phyloP scores from a whole-genome alignment of 2,888 invertebrate species.

The Odontocolon sp. region DNA sequence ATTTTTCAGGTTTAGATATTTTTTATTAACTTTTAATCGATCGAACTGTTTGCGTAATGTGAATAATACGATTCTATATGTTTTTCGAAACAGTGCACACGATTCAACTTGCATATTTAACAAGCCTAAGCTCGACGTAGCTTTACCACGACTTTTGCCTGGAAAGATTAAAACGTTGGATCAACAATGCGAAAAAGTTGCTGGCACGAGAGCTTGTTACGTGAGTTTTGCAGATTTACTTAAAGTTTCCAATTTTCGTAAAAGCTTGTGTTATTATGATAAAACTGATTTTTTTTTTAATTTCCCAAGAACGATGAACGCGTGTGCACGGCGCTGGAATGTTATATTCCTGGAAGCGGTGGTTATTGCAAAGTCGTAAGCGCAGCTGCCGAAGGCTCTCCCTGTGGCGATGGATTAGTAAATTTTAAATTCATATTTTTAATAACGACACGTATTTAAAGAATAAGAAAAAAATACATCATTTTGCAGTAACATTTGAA shows the following conservation, averaged over 20 bases:
- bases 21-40: neutral
- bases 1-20: conserved; percentile 13
- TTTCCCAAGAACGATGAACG: conserved; percentile 91
- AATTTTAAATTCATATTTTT: conserved; percentile 63
- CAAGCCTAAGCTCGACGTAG: conserved; percentile 91
- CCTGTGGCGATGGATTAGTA: conserved; percentile 94
- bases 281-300: neutral
- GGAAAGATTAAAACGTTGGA: conserved; percentile 92
- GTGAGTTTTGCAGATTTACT: conserved; percentile 80
- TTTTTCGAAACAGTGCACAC: conserved; percentile 38
- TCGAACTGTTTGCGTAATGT: neutral
- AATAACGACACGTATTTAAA: neutral
- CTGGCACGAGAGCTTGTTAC: conserved; percentile 89
- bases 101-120: conserved; percentile 92
- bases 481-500: too few relatives aligned
- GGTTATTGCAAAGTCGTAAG: conserved; percentile 94
- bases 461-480: neutral
- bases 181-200: conserved; percentile 92
- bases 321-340: conserved; percentile 94
- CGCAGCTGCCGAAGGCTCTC: conserved; percentile 95
- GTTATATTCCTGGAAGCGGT: conserved; percentile 90
- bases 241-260: neutral
- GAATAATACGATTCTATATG: neutral
- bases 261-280: neutral
- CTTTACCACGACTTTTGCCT: conserved; percentile 91